Evolutionary conservation across 2,888 invertebrate species (phyloP), one percentile per base, ranked within the genome.

Genomic region (Nephrocerus scutellatus): DNA sequence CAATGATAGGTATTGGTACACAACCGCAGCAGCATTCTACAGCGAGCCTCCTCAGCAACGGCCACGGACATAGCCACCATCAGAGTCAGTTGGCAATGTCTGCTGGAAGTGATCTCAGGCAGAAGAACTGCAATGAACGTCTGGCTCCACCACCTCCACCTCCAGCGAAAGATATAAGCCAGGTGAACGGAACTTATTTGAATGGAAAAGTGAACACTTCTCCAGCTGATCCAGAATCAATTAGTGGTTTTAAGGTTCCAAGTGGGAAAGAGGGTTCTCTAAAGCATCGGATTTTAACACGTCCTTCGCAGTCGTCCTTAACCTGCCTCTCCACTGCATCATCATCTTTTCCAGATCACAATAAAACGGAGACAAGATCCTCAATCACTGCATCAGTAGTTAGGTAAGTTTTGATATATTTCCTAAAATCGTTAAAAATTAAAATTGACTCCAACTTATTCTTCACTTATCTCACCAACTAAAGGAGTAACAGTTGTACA

Each of bases 221-320:
- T 12, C 31, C 49, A 14, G 43, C 49, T 15, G 53, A 49, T 15
- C 48, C 51, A 7, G 49, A 46, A 26, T 47, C 46, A 4, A 50
- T 52, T 20, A 55, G 51, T 7, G 56, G 57, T 36, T 63, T 63
- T 36, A 63, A 63, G 47, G 70, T 74, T 30, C 74, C 74, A 25
- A 70, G 70, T 12, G 77, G 77, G 22, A 76, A 77, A 50, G 77
- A 77, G 57, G 77, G 77, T 19, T 77, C 77, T 32, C 57, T 77
- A 33, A 79, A 79, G 56, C 77, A 79, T 58, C 66, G 78, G 45
- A 73, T 79, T 47, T 62, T 78, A 46, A 72, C 71, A 13, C 68
- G 77, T 38, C 75, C 77, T 8, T 73, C 75, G 6, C 66, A 68
- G 37, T 66, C 66, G 42, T n/a, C n/a, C n/a, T n/a, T n/a, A n/a